Conservation (phyloP, 1,140 invertebrate genomes). For the Plectus sambesii region DNA sequence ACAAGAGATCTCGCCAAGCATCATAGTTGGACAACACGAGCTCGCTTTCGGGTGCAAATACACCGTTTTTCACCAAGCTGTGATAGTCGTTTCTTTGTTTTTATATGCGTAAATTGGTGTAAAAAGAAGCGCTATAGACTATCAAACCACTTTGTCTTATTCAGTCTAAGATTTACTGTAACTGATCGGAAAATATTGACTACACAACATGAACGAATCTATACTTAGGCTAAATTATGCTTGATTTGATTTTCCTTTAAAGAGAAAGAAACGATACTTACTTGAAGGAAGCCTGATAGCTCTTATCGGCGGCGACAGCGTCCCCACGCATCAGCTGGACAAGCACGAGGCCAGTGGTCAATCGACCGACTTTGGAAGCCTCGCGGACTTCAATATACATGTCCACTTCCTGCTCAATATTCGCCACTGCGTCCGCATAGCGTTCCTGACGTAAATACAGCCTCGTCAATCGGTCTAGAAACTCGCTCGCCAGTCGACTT, state of each 20-base stretch:
- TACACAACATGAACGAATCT: too few species aligned
- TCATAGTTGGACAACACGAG: too few species aligned
- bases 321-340: conserved; percentile 19
- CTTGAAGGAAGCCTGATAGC: conserved; percentile 7
- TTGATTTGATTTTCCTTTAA: background rate
- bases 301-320: conserved; percentile 19
- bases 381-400: conserved; percentile 25
- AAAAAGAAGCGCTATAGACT: background rate
- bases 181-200: too few species aligned
- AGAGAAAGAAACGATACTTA: too few species aligned
- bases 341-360: conserved; percentile 18
- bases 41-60: too few species aligned
- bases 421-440: conserved; percentile 14
- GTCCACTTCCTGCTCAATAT: conserved; percentile 21
- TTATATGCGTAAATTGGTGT: too few species aligned
- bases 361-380: conserved; percentile 18
- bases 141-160: background rate
- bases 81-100: too few species aligned
- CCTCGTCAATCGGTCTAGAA: conserved; percentile 22
- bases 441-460: conserved; percentile 15
- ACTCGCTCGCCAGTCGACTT: conserved; percentile 21
- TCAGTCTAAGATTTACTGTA: background rate
- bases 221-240: too few species aligned
- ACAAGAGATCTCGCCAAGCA: too few species aligned
- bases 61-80: too few species aligned